Conservation (phyloP, 2,888 invertebrate species). For the Taphrorychus bicolor region DNA sequence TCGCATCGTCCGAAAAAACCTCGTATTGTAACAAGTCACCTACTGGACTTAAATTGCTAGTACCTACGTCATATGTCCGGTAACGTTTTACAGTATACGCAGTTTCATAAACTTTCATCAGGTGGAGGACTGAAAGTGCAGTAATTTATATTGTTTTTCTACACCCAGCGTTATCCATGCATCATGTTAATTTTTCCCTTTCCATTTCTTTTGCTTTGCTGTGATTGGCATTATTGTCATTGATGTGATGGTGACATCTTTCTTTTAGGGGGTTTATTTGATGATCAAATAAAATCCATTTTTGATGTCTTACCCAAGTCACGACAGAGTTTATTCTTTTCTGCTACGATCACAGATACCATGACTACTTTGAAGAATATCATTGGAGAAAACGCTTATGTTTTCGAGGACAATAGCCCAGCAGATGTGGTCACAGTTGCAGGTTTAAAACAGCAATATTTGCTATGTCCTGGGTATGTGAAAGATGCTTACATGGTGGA, state of each 20-base stretch:
- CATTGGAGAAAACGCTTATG: constrained; percentile 64
- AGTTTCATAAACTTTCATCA: too few relatives aligned
- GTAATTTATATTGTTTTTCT: too few relatives aligned
- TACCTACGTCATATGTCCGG: too few relatives aligned
- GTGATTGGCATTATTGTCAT: too few relatives aligned
- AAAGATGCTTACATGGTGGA: constrained; percentile 93
- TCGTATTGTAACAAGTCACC: too few relatives aligned
- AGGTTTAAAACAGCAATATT: constrained; percentile 88
- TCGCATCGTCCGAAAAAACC: too few relatives aligned
- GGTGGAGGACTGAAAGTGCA: too few relatives aligned
- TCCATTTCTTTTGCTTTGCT: too few relatives aligned
- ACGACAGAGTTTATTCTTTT: constrained; percentile 89
- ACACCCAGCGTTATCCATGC: too few relatives aligned
- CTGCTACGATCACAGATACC: constrained; percentile 93
- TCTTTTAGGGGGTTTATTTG: constrained; percentile 75
- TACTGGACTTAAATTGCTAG: too few relatives aligned
- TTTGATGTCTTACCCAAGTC: constrained; percentile 77
- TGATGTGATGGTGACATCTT: background rate
- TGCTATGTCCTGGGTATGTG: constrained; percentile 89
- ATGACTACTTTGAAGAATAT: constrained; percentile 71
- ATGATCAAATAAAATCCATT: constrained; percentile 82
- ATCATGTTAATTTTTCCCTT: too few relatives aligned
- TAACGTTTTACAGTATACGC: too few relatives aligned
- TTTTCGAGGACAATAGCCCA: constrained; percentile 74
- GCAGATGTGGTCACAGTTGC: constrained; percentile 83